Conservation (phyloP, 2,113 vertebrate genomes). For the Istiophorus platypterus region DNA sequence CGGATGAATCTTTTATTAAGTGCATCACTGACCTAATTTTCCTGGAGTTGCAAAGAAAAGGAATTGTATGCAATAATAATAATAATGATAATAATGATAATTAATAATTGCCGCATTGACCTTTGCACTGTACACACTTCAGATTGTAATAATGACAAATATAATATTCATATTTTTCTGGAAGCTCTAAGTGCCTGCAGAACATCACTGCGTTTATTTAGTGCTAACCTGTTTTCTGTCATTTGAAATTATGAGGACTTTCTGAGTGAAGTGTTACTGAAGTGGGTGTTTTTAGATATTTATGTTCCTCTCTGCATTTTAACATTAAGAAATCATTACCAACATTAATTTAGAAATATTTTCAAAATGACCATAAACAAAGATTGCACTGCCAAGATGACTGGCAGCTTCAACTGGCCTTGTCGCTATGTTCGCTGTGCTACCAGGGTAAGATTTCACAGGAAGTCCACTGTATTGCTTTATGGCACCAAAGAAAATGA, state of each 20-base stretch:
- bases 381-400: slow-evolving; percentile 28
- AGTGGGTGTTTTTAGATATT: slow-evolving; percentile 14
- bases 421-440: background rate
- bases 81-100: too few relatives aligned
- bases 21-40: background rate
- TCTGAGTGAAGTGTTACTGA: background rate
- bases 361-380: slow-evolving; percentile 32
- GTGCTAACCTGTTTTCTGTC: background rate
- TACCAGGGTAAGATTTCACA: slow-evolving; percentile 30
- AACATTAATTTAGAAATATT: slow-evolving; percentile 2
- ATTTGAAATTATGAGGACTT: background rate
- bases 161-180: background rate
- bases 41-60: background rate
- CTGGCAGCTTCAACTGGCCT: slow-evolving; percentile 36
- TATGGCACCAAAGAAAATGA: slow-evolving; percentile 25
- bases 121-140: background rate
- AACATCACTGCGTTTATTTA: background rate
- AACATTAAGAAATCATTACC: background rate
- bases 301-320: background rate
- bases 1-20: background rate
- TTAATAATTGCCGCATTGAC: too few relatives aligned
- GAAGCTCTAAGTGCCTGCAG: background rate
- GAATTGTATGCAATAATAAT: background rate
- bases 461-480: slow-evolving; percentile 39
- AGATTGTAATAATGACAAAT: background rate